Evolutionary conservation across 2,797 vertebrate species (phyloP).

Genomic region (Cryptoprocta ferox): DNA sequence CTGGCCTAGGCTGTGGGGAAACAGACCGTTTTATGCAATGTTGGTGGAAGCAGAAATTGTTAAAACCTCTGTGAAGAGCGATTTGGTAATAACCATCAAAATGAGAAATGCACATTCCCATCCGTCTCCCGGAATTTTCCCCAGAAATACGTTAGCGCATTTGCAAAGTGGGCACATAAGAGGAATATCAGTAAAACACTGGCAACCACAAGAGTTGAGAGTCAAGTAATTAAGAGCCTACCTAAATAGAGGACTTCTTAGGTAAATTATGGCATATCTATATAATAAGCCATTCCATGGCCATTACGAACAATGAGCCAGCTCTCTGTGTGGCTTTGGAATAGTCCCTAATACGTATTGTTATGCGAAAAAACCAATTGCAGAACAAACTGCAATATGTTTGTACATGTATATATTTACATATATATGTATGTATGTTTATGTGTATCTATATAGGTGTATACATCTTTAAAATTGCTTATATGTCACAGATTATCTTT

Average conservation of each 20-base stretch:
- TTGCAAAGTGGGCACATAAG: background rate
- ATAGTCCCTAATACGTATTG: background rate
- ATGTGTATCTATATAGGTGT: background rate
- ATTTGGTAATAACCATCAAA: background rate
- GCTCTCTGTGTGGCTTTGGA: background rate
- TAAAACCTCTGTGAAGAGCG: background rate
- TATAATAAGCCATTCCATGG: background rate
- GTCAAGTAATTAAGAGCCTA: background rate
- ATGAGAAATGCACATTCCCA: background rate
- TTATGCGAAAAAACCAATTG: background rate
- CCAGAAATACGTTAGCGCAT: background rate
- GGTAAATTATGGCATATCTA: background rate
- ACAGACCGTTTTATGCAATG: background rate
- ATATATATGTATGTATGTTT: too few species aligned
- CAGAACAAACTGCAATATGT: background rate
- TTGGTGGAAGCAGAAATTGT: background rate
- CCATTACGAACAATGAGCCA: background rate
- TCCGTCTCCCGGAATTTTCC: background rate
- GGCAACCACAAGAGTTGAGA: background rate
- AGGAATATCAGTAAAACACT: background rate
- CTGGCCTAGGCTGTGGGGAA: background rate
- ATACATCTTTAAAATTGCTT: background rate
- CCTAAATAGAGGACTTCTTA: background rate
- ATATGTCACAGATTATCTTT: background rate
- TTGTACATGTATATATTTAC: too few species aligned